Evolutionary conservation across 1,140 invertebrate genomes (phyloP).

Genomic region (Drosophila sulfurigaster): DNA sequence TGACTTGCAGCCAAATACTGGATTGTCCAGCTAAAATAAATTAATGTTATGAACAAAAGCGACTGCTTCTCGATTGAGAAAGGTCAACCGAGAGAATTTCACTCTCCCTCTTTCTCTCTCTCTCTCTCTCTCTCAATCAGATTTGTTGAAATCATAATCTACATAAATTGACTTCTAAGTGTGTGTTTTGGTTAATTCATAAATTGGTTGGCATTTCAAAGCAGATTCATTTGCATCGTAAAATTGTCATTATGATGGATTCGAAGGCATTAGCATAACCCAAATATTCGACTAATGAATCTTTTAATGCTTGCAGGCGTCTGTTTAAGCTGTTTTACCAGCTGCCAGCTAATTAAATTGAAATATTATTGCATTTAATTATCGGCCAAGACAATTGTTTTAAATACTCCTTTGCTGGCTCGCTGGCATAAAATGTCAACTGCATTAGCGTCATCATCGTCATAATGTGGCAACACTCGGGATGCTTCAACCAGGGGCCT

Average conservation of each 20-base stretch:
- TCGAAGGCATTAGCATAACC: conserved; percentile 41
- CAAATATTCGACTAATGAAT: conserved; percentile 70
- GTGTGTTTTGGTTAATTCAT: conserved; percentile 1
- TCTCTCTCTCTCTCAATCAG: neutral
- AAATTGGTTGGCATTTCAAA: conserved; percentile 3
- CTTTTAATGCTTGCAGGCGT: conserved; percentile 51
- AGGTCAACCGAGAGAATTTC: neutral
- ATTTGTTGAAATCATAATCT: neutral
- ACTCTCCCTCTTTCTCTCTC: neutral
- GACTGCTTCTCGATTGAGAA: neutral
- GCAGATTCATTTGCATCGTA: conserved; percentile 17
- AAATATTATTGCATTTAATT: conserved; percentile 77
- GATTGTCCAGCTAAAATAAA: neutral
- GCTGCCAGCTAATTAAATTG: conserved; percentile 76
- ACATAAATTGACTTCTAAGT: neutral
- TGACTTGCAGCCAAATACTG: neutral
- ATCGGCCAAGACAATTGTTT: conserved; percentile 31
- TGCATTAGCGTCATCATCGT: conserved; percentile 79
- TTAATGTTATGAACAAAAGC: neutral
- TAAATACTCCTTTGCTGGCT: conserved; percentile 33
- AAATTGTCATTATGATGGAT: conserved; percentile 51
- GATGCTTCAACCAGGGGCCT: conserved; percentile 33
- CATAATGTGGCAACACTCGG: conserved; percentile 68
- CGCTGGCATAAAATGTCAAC: conserved; percentile 73
- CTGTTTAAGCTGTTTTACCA: conserved; percentile 29